Evolutionary conservation across 2,797 vertebrate genomes (phyloP), one percentile per base, ranked within the genome.

Genomic region (Rhadinocentrus ornatus): DNA sequence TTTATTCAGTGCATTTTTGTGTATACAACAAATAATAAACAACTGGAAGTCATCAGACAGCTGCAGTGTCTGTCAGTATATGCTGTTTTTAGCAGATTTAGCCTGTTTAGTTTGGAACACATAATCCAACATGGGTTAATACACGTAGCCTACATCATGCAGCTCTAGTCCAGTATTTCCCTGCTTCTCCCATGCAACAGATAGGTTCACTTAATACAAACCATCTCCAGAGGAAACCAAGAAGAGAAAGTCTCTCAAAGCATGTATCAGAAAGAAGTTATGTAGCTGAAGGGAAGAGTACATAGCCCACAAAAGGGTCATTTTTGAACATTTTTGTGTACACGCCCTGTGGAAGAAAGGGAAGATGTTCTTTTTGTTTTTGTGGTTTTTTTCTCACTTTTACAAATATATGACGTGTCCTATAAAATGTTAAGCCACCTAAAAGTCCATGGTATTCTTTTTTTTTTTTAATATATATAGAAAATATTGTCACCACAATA

Each of bases 11-110:
- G 96, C 96, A 96, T 97, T 95, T 91, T 96, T 94, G 96, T 96
- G 96, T 97, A 95, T 97, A 99, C 96, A 97, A 98, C 96, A 98
- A 96, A 97, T 97, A 97, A 96, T 96, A 91, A 98, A 97, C 96
- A 96, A 97, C 91, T 95, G 94, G 95, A 95, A 94, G 88, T 94
- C 93, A 95, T 90, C 86, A 95, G 94, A 93, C 95, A 94, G 94
- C 92, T 63, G 91, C 92, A 84, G 77, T 89, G 83, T 85, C 93
- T 91, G 94, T 92, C 94, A 86, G 93, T 89, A 93, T 94, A 89
- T 93, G 93, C 93, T 95, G 94, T 31, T 31, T 31, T 92, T 86
- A 88, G 89, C 89, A 84, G 87, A 90, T 94, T 92, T 87, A 88
- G 92, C 91, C 93, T 95, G 93, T 94, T n/a, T 95, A 92, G 93